Base-by-base conservation (phyloP, 2,113 vertebrate species). In the Nothobranchius furzeri region DNA sequence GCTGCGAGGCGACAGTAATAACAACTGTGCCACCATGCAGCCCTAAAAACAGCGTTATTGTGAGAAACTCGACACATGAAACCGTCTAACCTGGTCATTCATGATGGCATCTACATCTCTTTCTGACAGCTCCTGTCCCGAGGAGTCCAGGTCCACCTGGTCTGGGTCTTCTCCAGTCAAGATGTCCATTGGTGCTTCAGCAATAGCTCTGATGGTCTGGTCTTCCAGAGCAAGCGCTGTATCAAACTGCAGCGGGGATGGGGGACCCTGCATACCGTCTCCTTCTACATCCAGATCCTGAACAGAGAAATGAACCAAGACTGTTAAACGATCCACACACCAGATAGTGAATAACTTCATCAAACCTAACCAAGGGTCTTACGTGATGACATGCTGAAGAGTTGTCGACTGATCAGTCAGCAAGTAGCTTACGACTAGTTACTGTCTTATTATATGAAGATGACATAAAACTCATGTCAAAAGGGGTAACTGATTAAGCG, bases 251-350 rank as follows among this genome's bases (percentile, higher is more conserved):
- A 99, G 90, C 2, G 97, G 97, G 36, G 96, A 98, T 0, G 96
- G 97, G 8, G 96, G 97, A 11, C 95, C 96, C 82, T 97, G 96
- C 94, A 96, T 90, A 0, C 95, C 93, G 0, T 99, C 96, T 0
- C 96, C 97, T 76, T 97, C 97, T 82, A 99, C 96, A 42, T 99
- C 97, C 90, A 99, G 89, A 85, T 99, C 96, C 97, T 99, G 66
- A 25, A 73, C 24, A 4, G 6, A 65, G 1, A 20, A 48, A 46
- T 6, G 1, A 35, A 35, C n/a, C 12, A 47, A 0, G 30, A 30
- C 30, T 30, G 30, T 3, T 30, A 30, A 30, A 30, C 20, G 20
- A 20, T 20, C 20, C 20, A 30, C 2, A 30, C 30, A 30, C 30
- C 30, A 30, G 30, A 30, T 3, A 3, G 2, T 30, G 2, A 30